phyloP scores from a whole-genome alignment of 64 coral and sea anemone genomes.

The Anthopleura sola region DNA sequence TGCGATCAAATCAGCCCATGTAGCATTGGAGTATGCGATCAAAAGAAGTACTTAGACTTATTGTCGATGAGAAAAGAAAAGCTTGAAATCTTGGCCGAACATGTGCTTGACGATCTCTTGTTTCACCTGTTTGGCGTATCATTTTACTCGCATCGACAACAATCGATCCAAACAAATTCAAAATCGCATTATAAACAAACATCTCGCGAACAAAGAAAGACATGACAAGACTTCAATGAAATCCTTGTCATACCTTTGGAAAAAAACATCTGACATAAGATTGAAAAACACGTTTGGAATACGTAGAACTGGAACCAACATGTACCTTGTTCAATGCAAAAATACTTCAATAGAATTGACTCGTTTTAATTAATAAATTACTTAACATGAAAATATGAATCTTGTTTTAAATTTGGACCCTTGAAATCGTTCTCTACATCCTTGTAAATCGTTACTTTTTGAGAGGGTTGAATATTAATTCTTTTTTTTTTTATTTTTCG shows the following conservation, averaged over 20 bases:
- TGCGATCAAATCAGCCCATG: not conserved
- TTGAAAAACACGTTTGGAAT: conserved; percentile 3
- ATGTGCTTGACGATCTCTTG: conserved; percentile 7
- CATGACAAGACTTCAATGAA: not conserved
- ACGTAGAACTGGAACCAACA: too few species aligned
- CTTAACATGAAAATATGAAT: not conserved
- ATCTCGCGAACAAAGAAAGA: not conserved
- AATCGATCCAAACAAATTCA: not conserved
- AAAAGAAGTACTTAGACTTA: conserved; percentile 1
- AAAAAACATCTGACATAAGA: not conserved
- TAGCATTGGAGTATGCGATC: not conserved
- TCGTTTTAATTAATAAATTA: not conserved
- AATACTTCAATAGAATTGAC: not conserved
- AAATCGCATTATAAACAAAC: conserved; percentile 16
- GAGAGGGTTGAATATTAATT: not conserved
- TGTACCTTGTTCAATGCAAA: too few species aligned
- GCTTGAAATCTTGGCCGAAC: conserved; percentile 37
- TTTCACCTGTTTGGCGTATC: conserved; percentile 28
- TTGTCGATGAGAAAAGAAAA: conserved; percentile 17
- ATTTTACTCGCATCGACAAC: conserved; percentile 11
- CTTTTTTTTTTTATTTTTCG: not conserved
- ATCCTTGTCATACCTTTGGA: not conserved
- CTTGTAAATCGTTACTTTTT: not conserved
- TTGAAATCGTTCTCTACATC: not conserved
- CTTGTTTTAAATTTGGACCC: not conserved